These are phyloP conservation scores for Nymphalis urticae DNA, from an alignment of 2,888 invertebrate genomes.

Conservation along the genomic window DNA sequence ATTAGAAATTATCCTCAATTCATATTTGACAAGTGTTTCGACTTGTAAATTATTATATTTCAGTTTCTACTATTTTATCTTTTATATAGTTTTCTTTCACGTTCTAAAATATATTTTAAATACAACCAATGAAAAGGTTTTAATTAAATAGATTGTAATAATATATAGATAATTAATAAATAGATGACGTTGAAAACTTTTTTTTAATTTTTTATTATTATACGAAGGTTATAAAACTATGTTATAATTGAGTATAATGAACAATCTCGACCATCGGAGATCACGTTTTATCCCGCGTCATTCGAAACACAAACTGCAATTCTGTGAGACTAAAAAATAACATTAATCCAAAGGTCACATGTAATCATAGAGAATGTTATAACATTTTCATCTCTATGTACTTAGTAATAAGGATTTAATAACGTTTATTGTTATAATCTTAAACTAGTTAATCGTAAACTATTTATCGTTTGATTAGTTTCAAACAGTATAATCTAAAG, in stretches of 20 bases:
- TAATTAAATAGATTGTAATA: background rate
- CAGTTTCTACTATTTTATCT: no score
- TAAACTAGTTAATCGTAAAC: conserved; percentile 10
- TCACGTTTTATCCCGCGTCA: conserved; percentile 13
- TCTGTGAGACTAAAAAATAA: conserved; percentile 31
- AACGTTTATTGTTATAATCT: conserved; percentile 3
- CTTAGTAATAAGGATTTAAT: conserved; percentile 21
- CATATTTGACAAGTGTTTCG: background rate
- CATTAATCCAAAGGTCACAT: conserved; percentile 31
- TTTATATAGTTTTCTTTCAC: no score
- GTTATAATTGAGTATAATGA: background rate
- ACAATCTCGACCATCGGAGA: background rate
- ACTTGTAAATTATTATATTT: background rate
- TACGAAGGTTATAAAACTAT: conserved; percentile 1
- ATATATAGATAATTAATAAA: background rate
- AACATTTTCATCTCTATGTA: conserved; percentile 12
- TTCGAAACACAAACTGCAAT: conserved; percentile 14
- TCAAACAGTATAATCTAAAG: conserved; percentile 4
- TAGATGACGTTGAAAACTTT: no score
- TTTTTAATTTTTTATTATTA: background rate
- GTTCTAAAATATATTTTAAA: background rate
- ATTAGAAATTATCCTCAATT: background rate
- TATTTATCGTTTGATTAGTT: conserved; percentile 9
- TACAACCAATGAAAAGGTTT: background rate
- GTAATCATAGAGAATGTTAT: conserved; percentile 23